These are phyloP conservation scores for Lutraria lutraria DNA, from an alignment of 2,888 invertebrate species.

Conservation along the genomic window DNA sequence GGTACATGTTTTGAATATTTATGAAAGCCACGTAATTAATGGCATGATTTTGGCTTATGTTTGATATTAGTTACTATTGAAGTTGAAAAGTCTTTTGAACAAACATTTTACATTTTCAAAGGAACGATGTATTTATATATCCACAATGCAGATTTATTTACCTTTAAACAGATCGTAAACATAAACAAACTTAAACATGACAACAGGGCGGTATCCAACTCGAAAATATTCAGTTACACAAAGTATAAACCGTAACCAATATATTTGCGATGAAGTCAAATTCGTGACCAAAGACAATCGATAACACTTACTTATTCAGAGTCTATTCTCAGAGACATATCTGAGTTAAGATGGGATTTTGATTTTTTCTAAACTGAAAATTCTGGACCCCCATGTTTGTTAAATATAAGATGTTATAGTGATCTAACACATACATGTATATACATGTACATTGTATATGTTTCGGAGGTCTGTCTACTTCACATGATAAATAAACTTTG, in stretches of 20 bases:
- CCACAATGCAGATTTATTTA: not conserved
- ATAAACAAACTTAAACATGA: not conserved
- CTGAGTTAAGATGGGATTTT: too few relatives aligned
- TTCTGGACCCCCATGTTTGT: too few relatives aligned
- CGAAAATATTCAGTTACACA: too few relatives aligned
- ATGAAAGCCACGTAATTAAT: not conserved
- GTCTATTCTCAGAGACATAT: too few relatives aligned
- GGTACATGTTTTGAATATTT: not conserved
- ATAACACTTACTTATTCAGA: not conserved
- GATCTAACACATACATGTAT: too few relatives aligned
- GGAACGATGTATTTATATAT: not conserved
- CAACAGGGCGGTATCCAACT: too few relatives aligned
- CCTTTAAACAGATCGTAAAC: not conserved
- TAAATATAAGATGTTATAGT: too few relatives aligned
- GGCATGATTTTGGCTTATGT: not conserved
- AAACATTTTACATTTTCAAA: not conserved
- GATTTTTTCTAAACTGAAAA: too few relatives aligned
- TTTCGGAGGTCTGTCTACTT: too few relatives aligned
- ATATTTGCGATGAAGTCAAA: not conserved
- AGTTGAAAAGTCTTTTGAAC: not conserved
- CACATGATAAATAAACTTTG: too few relatives aligned
- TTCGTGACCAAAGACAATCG: not conserved
- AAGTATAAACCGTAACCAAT: not conserved
- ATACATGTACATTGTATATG: too few relatives aligned
- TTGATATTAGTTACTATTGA: not conserved